A percentile compares a stretch with the other conserved stretches of the same genome.
These are phyloP conservation scores for Beris chalybata DNA, from an alignment of 2,888 invertebrate species.

Conservation along the genomic window DNA sequence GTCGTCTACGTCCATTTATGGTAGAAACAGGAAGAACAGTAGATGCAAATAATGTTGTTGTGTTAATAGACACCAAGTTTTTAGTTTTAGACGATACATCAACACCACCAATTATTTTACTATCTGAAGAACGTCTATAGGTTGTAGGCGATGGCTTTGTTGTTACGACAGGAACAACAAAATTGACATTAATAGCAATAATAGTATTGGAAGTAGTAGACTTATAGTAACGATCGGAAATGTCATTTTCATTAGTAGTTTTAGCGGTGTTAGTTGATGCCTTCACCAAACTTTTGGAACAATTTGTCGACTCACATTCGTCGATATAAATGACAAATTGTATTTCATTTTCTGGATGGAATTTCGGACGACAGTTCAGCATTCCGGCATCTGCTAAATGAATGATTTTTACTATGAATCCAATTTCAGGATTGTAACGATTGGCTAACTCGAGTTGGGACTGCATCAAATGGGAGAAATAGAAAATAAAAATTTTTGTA, in stretches of 20 bases:
- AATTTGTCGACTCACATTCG: slow-evolving; percentile 28
- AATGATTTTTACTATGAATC: slow-evolving; percentile 51
- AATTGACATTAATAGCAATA: not conserved
- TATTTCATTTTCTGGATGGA: slow-evolving; percentile 42
- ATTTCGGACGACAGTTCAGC: slow-evolving; percentile 50
- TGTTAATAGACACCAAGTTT: slow-evolving; percentile 5
- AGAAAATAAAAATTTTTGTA: not conserved
- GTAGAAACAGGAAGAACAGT: slow-evolving; percentile 1
- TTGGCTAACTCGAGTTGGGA: slow-evolving; percentile 11
- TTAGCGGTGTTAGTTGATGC: slow-evolving; percentile 13
- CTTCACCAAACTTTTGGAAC: slow-evolving; percentile 22
- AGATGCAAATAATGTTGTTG: not conserved
- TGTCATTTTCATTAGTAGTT: slow-evolving; percentile 4
- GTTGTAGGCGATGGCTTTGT: slow-evolving; percentile 38
- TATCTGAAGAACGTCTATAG: not conserved
- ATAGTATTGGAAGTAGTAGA: slow-evolving; percentile 6
- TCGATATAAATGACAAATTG: slow-evolving; percentile 1
- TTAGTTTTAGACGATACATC: no score
- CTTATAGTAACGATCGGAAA: not conserved
- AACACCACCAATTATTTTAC: no score
- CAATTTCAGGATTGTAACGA: slow-evolving; percentile 48
- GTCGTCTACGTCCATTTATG: slow-evolving; percentile 23
- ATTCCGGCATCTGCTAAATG: slow-evolving; percentile 50
- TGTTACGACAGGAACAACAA: slow-evolving; percentile 37
- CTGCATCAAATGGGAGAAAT: slow-evolving; percentile 12